Evolutionary conservation across 2,888 invertebrate genomes (phyloP), one percentile per base, ranked within the genome.

Genomic region (Agrotis segetum): DNA sequence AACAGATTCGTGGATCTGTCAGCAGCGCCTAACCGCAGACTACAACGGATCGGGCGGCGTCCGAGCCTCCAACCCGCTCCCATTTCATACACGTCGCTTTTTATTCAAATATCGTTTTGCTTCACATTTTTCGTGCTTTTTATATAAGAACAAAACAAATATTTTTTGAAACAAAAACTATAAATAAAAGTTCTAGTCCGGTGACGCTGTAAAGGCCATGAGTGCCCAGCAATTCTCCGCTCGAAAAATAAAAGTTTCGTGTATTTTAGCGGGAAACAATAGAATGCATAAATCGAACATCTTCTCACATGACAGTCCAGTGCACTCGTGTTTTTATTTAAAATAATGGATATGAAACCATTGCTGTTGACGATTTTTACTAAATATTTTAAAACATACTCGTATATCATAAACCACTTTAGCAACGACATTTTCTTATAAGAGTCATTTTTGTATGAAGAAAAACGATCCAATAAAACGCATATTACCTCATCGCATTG

Each of bases 401-500:
- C n/a, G n/a, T n/a, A 60, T 46, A 59, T 68, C 24, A 56, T 40
- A 76, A 80, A 82, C 69, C 68, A 74, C 63, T 84, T 85, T 46
- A 74, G 56, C 70, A 76, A 82, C 83, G 60, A 76, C 74, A 84
- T 91, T 79, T 74, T 89, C 87, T 84, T 88, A 88, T 88, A 90
- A 89, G 86, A 91, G 89, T 86, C 86, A 88, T 93, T 93, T 40
- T 92, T 89, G 90, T 91, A 90, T 89, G 92, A 91, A 90, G 90
- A 92, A 90, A 91, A 92, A 93, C 90, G 92, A 89, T 91, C 90
- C 90, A 92, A 93, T 94, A 93, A 92, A 94, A 92, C 87, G 91
- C 91, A 91, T 93, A 94, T 93, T 93, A 94, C 92, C 88, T 89
- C 89, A 87, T 91, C 90, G 89, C 89, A 92, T 91, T 92, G 92